Percentiles rank a stretch among this genome's conserved stretches.
phyloP scores from a whole-genome alignment of 2,113 vertebrate genomes.

The Pagrus major region DNA sequence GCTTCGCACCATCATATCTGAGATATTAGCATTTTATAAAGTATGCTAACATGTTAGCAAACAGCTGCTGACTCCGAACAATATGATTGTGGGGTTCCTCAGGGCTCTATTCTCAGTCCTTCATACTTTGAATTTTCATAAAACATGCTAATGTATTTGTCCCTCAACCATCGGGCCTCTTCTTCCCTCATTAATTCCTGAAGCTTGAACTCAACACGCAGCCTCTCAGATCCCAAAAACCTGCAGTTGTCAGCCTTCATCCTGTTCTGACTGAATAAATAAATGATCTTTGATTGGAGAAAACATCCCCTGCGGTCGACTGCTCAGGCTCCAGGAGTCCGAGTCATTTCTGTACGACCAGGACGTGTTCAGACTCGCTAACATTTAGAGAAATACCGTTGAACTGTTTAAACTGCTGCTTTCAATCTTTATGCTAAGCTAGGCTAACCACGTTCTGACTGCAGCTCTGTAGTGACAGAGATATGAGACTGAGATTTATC shows the following conservation, averaged over 20 bases:
- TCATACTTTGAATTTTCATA: background rate
- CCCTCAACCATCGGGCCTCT: background rate
- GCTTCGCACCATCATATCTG: background rate
- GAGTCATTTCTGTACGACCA: background rate
- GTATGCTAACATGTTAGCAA: background rate
- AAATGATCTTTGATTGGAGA: background rate
- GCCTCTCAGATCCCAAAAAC: background rate
- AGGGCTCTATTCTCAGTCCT: background rate
- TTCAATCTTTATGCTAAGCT: slow-evolving; percentile 1
- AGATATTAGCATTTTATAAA: background rate
- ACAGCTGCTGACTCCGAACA: background rate
- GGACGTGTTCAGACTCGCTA: background rate
- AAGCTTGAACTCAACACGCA: background rate
- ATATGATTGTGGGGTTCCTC: slow-evolving; percentile 1
- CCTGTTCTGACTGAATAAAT: background rate
- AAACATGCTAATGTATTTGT: background rate
- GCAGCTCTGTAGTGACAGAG: no score
- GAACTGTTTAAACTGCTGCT: background rate
- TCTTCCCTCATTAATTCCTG: background rate
- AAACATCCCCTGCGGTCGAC: background rate
- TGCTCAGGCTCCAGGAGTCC: background rate
- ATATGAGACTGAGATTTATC: no score
- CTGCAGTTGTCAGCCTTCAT: background rate
- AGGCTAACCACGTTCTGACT: no score
- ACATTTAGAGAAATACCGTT: background rate